Percentiles rank a stretch among this genome's conserved stretches.
Evolutionary conservation across 2,113 vertebrate genomes (phyloP).

Genomic region (Oceanodroma tethys): DNA sequence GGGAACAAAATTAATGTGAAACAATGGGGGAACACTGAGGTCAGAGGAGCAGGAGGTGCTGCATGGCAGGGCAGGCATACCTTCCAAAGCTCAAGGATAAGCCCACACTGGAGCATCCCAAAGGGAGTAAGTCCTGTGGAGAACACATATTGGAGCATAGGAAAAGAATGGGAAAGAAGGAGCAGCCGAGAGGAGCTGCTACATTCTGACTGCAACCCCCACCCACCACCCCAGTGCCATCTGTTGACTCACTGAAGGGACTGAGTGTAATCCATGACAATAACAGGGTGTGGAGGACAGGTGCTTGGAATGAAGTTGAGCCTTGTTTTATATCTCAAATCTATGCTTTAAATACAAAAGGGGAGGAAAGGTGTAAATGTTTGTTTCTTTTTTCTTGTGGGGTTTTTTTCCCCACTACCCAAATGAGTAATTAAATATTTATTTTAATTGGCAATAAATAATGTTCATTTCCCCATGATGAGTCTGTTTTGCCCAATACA

Average conservation of each 20-base stretch:
- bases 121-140: not conserved
- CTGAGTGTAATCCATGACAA: not conserved
- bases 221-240: not conserved
- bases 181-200: not conserved
- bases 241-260: not conserved
- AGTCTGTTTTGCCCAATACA: not conserved
- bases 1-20: not conserved
- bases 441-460: not conserved
- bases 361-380: not conserved
- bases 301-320: not conserved
- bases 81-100: not conserved
- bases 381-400: not conserved
- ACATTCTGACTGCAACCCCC: not conserved
- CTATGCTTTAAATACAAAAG: not conserved
- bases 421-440: not conserved
- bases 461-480: not conserved
- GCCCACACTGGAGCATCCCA: too few relatives aligned
- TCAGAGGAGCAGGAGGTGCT: not conserved
- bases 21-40: not conserved
- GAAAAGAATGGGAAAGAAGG: not conserved
- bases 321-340: not conserved
- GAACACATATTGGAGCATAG: fast-evolving
- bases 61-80: not conserved
- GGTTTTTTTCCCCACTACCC: too few relatives aligned
- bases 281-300: not conserved